Percentiles rank a stretch among this genome's conserved stretches.
Conservation (phyloP, 1,140 invertebrate species). For the Euura lappo region DNA sequence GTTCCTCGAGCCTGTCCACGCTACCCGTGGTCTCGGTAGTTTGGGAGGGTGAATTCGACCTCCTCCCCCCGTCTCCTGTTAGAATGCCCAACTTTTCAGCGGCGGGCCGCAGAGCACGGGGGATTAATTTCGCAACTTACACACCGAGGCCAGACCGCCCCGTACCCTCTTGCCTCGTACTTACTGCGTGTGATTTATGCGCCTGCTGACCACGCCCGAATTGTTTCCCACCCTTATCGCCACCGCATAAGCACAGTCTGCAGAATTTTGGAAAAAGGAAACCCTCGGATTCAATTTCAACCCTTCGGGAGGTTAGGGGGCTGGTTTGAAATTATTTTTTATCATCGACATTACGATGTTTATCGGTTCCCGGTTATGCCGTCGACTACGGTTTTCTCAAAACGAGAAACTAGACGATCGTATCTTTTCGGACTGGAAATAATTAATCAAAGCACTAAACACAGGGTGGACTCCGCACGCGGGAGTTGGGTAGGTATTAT, state of each 20-base stretch:
- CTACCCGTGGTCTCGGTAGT: neutral
- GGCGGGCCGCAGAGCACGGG: slow-evolving; percentile 24
- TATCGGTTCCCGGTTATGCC: neutral
- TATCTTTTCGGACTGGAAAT: neutral
- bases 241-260: neutral
- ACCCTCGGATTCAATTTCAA: neutral
- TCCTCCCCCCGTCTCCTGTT: neutral
- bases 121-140: slow-evolving; percentile 42
- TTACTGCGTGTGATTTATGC: slow-evolving; percentile 39
- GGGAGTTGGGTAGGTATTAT: neutral
- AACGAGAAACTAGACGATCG: neutral
- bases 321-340: neutral
- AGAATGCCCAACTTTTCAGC: slow-evolving; percentile 32
- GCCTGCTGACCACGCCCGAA: slow-evolving; percentile 40
- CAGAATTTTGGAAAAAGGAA: neutral
- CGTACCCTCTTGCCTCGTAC: slow-evolving; percentile 8
- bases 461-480: neutral
- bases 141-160: slow-evolving; percentile 26
- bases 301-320: neutral
- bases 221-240: neutral
- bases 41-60: neutral
- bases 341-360: neutral
- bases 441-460: neutral
- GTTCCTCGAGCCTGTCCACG: neutral
- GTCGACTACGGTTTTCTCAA: neutral